phyloP scores from a whole-genome alignment of 92 coral and sea anemone species.

The Zoanthus solanderi region DNA sequence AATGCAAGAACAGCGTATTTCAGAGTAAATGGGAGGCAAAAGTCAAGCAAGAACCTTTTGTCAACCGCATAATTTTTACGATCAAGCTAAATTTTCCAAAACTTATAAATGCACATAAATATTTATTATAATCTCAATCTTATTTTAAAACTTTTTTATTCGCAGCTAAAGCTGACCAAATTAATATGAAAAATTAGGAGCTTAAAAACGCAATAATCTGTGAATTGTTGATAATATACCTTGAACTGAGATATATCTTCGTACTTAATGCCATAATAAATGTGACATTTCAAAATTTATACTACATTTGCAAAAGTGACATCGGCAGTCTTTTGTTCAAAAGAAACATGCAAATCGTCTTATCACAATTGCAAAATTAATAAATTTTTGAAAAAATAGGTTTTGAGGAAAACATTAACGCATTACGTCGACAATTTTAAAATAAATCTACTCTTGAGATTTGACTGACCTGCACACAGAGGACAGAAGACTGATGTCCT shows the following conservation, averaged over 20 bases:
- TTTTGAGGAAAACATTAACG: background rate
- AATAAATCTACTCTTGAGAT: background rate
- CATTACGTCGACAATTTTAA: background rate
- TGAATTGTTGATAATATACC: background rate
- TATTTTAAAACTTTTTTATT: background rate
- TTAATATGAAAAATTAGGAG: background rate
- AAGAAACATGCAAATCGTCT: conserved; percentile 1
- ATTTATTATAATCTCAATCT: background rate
- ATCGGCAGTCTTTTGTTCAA: background rate
- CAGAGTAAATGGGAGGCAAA: no score
- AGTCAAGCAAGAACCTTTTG: no score
- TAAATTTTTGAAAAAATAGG: background rate
- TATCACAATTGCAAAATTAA: background rate
- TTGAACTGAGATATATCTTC: background rate
- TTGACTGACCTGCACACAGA: conserved; percentile 83
- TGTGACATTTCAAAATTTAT: background rate
- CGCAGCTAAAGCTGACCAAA: background rate
- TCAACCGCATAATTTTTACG: no score
- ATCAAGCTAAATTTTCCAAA: no score
- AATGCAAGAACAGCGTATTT: no score
- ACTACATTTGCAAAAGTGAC: background rate
- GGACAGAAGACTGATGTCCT: conserved; percentile 85
- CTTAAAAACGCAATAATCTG: background rate
- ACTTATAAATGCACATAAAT: background rate
- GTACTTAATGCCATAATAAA: background rate